Evolutionary conservation across 2,797 vertebrate species (phyloP).

Genomic region (Pteropus rufus): DNA sequence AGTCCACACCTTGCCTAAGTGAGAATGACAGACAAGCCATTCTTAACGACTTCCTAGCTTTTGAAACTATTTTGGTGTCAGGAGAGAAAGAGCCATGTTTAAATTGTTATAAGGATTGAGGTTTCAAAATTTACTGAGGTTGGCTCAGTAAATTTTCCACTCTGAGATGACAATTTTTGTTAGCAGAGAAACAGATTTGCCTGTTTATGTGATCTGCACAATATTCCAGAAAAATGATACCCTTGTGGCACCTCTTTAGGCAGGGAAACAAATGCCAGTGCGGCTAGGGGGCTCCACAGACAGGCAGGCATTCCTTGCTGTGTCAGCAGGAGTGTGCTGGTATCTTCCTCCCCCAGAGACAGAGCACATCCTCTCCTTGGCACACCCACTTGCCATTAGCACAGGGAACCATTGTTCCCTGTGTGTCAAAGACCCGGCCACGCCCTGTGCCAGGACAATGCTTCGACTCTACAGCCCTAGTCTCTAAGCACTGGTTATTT

Average conservation of each 20-base stretch:
- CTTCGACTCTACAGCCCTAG: not conserved
- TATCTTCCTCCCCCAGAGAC: conserved; percentile 16
- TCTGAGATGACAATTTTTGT: not conserved
- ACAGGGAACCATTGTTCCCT: not conserved
- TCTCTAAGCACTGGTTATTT: not conserved
- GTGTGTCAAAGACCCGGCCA: conserved; percentile 33
- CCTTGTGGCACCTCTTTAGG: not conserved
- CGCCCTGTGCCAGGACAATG: not conserved
- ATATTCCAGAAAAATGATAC: not conserved
- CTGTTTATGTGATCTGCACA: not conserved
- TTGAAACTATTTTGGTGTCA: conserved; percentile 60
- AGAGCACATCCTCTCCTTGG: conserved; percentile 55
- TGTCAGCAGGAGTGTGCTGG: conserved; percentile 39
- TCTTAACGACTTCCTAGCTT: conserved; percentile 75
- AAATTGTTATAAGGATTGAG: not conserved
- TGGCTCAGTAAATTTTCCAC: not conserved
- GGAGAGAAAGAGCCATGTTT: not conserved
- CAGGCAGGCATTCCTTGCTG: not conserved
- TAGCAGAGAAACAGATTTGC: not conserved
- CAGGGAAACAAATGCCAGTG: not conserved
- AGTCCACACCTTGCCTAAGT: conserved; percentile 69
- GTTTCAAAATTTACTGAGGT: not conserved
- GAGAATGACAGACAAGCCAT: conserved; percentile 66
- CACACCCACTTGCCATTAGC: conserved; percentile 45
- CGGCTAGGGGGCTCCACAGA: not conserved